phyloP scores from a whole-genome alignment of 2,888 invertebrate species.

The Atethmia centrago region DNA sequence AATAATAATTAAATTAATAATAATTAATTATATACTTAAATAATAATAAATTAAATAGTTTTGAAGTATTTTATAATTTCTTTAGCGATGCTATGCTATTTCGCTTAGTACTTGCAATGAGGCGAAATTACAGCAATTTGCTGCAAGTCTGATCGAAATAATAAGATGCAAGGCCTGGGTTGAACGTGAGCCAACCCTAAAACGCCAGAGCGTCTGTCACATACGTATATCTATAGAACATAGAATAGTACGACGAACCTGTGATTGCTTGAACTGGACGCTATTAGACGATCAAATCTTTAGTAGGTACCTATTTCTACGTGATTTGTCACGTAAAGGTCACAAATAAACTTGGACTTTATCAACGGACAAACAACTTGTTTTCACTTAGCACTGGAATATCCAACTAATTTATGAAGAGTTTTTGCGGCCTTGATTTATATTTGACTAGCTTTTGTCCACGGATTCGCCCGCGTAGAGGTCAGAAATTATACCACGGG shows the following conservation, averaged over 20 bases:
- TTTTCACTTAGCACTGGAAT: conserved; percentile 50
- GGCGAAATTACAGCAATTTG: too few relatives aligned
- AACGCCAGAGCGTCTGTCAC: background rate
- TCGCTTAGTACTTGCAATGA: background rate
- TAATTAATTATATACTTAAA: too few relatives aligned
- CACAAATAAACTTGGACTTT: conserved; percentile 31
- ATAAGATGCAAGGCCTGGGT: too few relatives aligned
- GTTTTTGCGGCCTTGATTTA: conserved; percentile 8
- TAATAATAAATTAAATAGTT: too few relatives aligned
- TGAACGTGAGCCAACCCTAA: conserved; percentile 21
- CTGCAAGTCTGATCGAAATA: too few relatives aligned
- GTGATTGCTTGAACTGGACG: conserved; percentile 23
- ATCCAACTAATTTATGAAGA: conserved; percentile 36
- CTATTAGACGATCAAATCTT: conserved; percentile 26
- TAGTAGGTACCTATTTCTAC: conserved; percentile 11
- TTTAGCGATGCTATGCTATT: background rate
- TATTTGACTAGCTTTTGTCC: background rate
- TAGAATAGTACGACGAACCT: conserved; percentile 7
- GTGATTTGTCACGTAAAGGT: conserved; percentile 34
- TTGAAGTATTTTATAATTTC: background rate
- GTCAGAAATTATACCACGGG: background rate
- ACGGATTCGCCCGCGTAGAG: background rate
- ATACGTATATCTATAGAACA: background rate
- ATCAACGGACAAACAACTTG: conserved; percentile 55
- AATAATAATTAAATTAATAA: too few relatives aligned